phyloP scores from a whole-genome alignment of 2,113 vertebrate genomes.

The Pachypanchax playfairii region DNA sequence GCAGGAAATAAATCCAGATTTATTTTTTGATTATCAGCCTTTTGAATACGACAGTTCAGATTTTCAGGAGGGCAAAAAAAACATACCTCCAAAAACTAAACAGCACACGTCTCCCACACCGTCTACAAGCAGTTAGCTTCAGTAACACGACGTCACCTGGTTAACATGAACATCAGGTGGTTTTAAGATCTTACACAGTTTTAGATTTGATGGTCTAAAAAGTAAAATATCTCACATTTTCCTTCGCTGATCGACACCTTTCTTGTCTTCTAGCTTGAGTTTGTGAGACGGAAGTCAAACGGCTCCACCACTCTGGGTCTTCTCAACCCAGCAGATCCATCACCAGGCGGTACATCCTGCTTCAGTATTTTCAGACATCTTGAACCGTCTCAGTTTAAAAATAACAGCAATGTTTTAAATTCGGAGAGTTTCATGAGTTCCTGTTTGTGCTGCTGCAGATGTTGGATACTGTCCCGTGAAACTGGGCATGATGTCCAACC shows the following conservation, averaged over 20 bases:
- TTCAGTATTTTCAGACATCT: neutral
- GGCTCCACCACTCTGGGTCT: constrained; percentile 94
- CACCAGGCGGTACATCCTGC: constrained; percentile 82
- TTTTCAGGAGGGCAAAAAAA: too few species aligned
- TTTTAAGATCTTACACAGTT: too few species aligned
- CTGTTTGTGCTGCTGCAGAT: constrained; percentile 75
- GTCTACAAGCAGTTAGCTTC: too few species aligned
- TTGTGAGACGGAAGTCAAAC: constrained; percentile 89
- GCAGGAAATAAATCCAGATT: neutral
- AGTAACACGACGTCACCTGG: too few species aligned
- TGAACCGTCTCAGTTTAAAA: neutral
- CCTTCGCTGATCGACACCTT: neutral
- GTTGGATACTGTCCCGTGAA: constrained; percentile 89
- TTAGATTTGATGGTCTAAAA: too few species aligned
- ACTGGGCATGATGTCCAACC: constrained; percentile 90
- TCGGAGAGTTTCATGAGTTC: neutral
- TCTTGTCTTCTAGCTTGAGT: constrained; percentile 84
- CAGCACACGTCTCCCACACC: too few species aligned
- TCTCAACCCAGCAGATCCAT: constrained; percentile 87
- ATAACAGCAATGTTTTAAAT: neutral
- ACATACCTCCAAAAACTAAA: too few species aligned
- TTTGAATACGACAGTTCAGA: too few species aligned
- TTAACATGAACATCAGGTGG: too few species aligned
- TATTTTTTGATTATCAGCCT: neutral
- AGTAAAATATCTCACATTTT: too few species aligned